Conservation (phyloP, 2,113 vertebrate genomes). For the Rattus rattus region DNA sequence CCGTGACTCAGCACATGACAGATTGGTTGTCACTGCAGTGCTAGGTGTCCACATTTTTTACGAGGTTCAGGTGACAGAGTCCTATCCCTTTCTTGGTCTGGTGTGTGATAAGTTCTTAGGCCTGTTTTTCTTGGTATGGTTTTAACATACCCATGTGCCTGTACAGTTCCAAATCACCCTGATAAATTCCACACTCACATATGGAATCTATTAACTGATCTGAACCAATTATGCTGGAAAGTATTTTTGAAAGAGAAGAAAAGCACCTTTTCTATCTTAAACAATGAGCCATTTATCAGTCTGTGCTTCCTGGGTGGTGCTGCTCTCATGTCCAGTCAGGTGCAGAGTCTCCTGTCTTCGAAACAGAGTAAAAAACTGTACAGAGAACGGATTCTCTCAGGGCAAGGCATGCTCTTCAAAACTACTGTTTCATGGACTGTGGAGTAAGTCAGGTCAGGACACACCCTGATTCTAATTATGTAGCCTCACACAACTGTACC, state of each 20-base stretch:
- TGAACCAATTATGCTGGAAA: conserved; percentile 56
- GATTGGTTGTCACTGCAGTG: not conserved
- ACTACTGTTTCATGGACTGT: not conserved
- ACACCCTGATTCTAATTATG: not conserved
- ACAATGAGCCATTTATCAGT: not conserved
- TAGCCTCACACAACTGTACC: not conserved
- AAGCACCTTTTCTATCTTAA: not conserved
- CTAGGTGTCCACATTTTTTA: not conserved
- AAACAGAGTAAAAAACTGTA: not conserved
- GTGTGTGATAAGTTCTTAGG: not conserved
- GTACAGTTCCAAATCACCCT: not conserved
- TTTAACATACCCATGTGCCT: not conserved
- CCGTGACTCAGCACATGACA: not conserved
- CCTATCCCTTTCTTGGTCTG: not conserved
- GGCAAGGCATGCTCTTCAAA: not conserved
- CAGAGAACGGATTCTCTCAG: not conserved
- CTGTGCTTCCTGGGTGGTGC: not conserved
- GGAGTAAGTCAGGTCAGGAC: no score
- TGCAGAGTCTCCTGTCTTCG: not conserved
- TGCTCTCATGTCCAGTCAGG: not conserved
- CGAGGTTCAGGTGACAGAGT: not conserved
- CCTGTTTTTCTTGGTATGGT: not conserved
- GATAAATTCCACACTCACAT: not conserved
- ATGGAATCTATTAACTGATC: conserved; percentile 46
- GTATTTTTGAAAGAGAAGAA: not conserved